Base-by-base conservation (phyloP, 2,797 vertebrate species). In the Gouania willdenowi region DNA sequence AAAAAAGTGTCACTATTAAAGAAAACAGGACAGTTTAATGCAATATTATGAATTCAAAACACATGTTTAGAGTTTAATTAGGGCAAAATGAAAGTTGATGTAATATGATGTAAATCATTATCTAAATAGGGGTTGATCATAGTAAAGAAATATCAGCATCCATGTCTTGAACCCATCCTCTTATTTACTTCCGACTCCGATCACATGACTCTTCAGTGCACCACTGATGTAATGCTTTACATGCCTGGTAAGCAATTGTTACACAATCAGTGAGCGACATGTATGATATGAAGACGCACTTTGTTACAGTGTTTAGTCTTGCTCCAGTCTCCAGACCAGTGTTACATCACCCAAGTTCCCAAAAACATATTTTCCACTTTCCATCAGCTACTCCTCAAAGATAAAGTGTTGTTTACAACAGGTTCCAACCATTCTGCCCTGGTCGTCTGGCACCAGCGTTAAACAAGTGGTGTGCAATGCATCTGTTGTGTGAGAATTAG, bases 401-500 rank as follows among this genome's bases (percentile, higher is more conserved):
- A 17, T 32, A 44, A 26, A 2, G 12, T 3, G 37, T 31, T 50
- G 60, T 64, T 56, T 60, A 64, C 42, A 21, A 20, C n/a, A n/a
- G 19, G 10, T 28, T 32, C n/a, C 21, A 6, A 36, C n/a, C 26
- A 37, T 47, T 49, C 46, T 9, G 30, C 9, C 12, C 27, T 14
- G 36, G 61, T 48, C 42, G 29, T 25, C 40, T 48, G 68, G 55
- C 52, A 15, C 24, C 10, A 8, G 41, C 36, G 42, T 62, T 41
- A 60, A 62, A 56, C 45, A 58, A 11, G 23, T 12, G 6, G 25
- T 20, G 35, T 44, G 70, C 67, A 63, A 35, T 44, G 70, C 67
- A 63, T 67, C 70, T 43, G 66, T 37, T 50, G n/a, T 2, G 17
- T 33, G n/a, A 39, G 57, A 62, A 61, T 70, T 67, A 55, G 57